phyloP scores from a whole-genome alignment of 2,888 invertebrate species.

The Molorchus minor region DNA sequence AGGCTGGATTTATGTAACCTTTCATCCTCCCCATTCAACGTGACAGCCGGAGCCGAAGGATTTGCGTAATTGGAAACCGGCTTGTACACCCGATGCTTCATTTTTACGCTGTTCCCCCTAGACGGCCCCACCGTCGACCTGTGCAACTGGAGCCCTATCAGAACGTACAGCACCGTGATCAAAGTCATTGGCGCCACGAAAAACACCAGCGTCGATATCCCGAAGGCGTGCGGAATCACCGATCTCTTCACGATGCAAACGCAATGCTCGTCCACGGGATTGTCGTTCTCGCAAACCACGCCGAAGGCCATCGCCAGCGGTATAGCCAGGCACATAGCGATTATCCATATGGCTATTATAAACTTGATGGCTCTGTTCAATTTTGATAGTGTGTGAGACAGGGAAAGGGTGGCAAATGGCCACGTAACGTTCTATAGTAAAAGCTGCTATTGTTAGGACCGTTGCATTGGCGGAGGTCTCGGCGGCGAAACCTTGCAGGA shows the following conservation, averaged over 20 bases:
- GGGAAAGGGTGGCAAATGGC: conserved; percentile 88
- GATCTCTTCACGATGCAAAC: conserved; percentile 58
- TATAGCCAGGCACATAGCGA: conserved; percentile 77
- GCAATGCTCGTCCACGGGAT: conserved; percentile 55
- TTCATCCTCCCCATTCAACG: conserved; percentile 43
- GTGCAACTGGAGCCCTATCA: conserved; percentile 62
- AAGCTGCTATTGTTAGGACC: conserved; percentile 86
- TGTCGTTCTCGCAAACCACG: conserved; percentile 64
- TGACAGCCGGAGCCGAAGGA: conserved; percentile 43
- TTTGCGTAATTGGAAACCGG: conserved; percentile 44
- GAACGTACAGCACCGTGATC: conserved; percentile 67
- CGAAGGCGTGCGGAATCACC: conserved; percentile 63
- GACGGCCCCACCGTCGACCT: conserved; percentile 56
- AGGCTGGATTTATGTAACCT: conserved; percentile 34
- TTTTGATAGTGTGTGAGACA: conserved; percentile 84
- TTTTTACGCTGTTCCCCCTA: conserved; percentile 56
- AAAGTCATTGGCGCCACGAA: conserved; percentile 70
- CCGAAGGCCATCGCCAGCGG: conserved; percentile 86
- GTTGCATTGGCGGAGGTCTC: conserved; percentile 90
- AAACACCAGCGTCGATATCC: conserved; percentile 67
- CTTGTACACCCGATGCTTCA: conserved; percentile 55
- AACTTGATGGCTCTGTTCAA: conserved; percentile 82
- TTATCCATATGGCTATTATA: conserved; percentile 77
- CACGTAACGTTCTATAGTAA: conserved; percentile 88
- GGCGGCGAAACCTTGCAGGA: conserved; percentile 79